Evolutionary conservation across 2,113 vertebrate species (phyloP).

Genomic region (Sitta europaea): DNA sequence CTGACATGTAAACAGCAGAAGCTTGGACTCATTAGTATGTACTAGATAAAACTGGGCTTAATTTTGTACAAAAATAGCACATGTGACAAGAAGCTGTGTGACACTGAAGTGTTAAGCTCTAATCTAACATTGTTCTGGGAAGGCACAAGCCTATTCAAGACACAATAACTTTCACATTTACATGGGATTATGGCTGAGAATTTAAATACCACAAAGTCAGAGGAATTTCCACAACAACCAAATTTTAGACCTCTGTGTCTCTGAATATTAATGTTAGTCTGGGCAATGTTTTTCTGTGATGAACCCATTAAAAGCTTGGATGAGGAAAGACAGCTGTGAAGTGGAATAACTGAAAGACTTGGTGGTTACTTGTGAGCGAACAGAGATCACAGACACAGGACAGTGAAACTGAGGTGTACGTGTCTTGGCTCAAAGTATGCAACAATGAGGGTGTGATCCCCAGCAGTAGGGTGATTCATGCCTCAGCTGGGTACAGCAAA

Average conservation of each 20-base stretch:
- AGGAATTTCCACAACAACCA: slow-evolving; percentile 18
- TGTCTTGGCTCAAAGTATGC: background rate
- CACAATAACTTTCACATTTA: background rate
- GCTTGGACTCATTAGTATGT: background rate
- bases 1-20: background rate
- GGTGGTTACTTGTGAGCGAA: background rate
- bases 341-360: background rate
- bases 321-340: background rate
- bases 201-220: background rate
- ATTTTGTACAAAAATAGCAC: background rate
- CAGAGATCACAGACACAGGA: background rate
- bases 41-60: background rate
- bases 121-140: slow-evolving; percentile 15
- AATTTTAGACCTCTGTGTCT: background rate
- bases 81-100: background rate
- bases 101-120: background rate
- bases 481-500: background rate
- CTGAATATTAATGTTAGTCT: background rate
- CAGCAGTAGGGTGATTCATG: fast-evolving
- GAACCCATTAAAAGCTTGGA: background rate
- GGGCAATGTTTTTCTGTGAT: background rate
- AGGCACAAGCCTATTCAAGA: background rate
- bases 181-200: background rate
- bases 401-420: background rate
- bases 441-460: background rate